Base-by-base conservation (phyloP, 2,797 vertebrate genomes). In the Sylvia borin region DNA sequence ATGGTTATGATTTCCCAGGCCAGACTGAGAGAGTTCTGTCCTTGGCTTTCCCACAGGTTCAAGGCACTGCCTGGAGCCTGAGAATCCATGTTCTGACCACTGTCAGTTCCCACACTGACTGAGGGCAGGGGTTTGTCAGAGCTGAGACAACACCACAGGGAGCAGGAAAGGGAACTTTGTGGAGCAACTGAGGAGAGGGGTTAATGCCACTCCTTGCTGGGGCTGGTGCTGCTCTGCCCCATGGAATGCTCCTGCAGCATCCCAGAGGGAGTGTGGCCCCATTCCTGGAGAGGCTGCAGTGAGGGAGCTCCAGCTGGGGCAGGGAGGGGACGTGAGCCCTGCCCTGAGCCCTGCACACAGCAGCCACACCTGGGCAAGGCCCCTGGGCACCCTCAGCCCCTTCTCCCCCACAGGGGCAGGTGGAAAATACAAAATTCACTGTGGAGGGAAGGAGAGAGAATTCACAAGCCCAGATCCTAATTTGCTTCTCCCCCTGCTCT, bases 181-280 rank as follows among this genome's bases (percentile, higher is more conserved):
- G 53, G 53, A 79, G 51, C 5, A 19, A 32, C 3, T 6, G 55
- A 34, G 36, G 6, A 61, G 25, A 1, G 31, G 34, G 0, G 0
- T 7, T 18, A 22, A 25, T n/a, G 19, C 27, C 1, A 0, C 13
- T 27, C 42, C 47, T 54, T 9, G 4, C 21, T 24, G 31, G 24
- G 25, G 25, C 2, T 10, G n/a, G 36, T 15, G 43, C n/a, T 64
- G 18, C 25, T 48, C 24, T 66, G n/a, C n/a, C n/a, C 47, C 38
- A 4, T 0, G 5, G n/a, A 22, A 32, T 22, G 22, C 5, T 45
- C 34, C 64, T 4, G 0, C n/a, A 62, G 22, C n/a, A 55, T 13
- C 62, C 40, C 77, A 57, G 31, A 42, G 42, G 24, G 27, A 74
- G 16, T 0, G 1, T 0, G 14, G 2, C 29, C 32, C 16, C 16